Base-by-base conservation (phyloP, 2,888 invertebrate genomes). In the Ypsolopha scabrella region DNA sequence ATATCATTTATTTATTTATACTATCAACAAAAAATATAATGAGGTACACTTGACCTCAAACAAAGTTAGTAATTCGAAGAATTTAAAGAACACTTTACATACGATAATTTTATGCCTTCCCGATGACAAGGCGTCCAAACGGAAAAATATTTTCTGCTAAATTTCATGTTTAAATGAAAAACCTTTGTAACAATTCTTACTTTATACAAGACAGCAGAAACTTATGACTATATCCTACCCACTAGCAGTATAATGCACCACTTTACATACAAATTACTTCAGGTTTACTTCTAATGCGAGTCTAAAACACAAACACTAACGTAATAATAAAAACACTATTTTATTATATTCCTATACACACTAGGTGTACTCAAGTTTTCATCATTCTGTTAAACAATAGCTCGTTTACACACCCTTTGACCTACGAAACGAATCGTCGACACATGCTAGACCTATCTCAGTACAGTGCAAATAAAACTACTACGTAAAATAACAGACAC, bases 141-240 rank as follows among this genome's bases (percentile, higher is more conserved):
- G 13, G 4, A 43, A 43, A 43, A 47, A 9, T 8, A 36, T 36
- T 47, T 37, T 47, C 13, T 36, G 47, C 47, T 47, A 37, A 11
- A 9, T 43, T 8, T 24, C 24, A 43, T 13, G 9, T 13, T 24
- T 24, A 34, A 36, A 46, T 10, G 6, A 34, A 46, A 46, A 46
- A 34, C n/a, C 35, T 43, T 14, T 7, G 13, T 37, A 47, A 13
- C 33, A 8, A 36, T 13, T 47, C 47, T 47, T 47, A 47, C 24
- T 47, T 47, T 47, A 47, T 37, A 47, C 37, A 47, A 47, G 13
- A 36, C 37, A 37, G 43, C 13, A 47, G 47, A 36, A 37, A 47
- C 47, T 47, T 47, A 47, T 47, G 47, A 47, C 47, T 47, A 47
- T 37, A 14, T 37, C 37, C 37, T 47, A 47, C 47, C 37, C 11